These are phyloP conservation scores for Agrochola circellaris DNA, from an alignment of 2,888 invertebrate genomes.

Conservation along the genomic window DNA sequence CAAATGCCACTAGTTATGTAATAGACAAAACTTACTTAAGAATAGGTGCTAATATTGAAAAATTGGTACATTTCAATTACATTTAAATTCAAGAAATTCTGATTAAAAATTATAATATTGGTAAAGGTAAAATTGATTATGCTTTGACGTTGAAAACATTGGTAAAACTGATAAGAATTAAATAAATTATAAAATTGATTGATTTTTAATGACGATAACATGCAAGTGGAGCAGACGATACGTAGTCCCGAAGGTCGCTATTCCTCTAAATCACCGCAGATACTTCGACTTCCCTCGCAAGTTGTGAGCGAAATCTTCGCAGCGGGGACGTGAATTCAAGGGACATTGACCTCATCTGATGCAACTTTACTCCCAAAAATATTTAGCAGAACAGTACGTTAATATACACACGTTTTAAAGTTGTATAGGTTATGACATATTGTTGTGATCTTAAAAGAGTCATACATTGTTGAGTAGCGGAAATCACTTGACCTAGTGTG, in stretches of 20 bases:
- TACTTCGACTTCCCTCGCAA: slow-evolving; percentile 19
- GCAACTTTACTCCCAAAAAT: background rate
- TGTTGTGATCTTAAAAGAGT: background rate
- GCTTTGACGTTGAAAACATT: background rate
- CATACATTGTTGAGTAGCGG: background rate
- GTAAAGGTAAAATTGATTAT: background rate
- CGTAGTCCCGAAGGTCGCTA: background rate
- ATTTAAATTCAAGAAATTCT: background rate
- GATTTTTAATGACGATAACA: background rate
- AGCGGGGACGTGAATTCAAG: slow-evolving; percentile 12
- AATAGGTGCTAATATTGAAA: background rate
- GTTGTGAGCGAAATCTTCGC: slow-evolving; percentile 12
- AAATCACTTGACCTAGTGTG: background rate
- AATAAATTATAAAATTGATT: background rate
- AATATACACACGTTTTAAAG: no score
- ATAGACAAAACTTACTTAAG: background rate
- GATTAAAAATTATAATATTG: background rate
- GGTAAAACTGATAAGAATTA: background rate
- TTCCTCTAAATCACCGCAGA: background rate
- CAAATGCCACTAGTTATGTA: no score
- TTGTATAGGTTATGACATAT: background rate
- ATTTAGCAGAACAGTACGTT: background rate
- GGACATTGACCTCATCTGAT: slow-evolving; percentile 34
- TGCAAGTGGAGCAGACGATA: background rate
- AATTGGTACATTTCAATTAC: no score